A percentile compares a stretch with the other conserved stretches of the same genome.
These are phyloP conservation scores for Arenicola marina DNA, from an alignment of 2,888 invertebrate genomes.

Conservation along the genomic window DNA sequence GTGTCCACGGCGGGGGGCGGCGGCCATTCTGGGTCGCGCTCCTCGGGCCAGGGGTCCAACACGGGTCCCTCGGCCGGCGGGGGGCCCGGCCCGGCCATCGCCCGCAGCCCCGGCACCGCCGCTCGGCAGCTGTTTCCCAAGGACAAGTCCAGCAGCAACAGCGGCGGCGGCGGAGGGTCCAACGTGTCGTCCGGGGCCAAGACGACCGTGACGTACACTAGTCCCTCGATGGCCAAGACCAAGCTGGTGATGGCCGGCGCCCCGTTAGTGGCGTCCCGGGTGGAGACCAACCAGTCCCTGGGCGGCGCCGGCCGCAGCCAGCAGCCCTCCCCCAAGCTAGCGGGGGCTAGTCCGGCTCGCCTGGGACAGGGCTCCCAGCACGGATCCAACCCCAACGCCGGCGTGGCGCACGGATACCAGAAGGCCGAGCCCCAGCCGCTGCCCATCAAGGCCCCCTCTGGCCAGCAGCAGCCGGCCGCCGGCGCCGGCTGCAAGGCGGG, in stretches of 20 bases:
- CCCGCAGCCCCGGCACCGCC: background rate
- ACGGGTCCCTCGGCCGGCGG: too few species aligned
- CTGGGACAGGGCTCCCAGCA: too few species aligned
- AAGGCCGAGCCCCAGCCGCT: constrained; percentile 43
- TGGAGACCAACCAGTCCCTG: constrained; percentile 5
- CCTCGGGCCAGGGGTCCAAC: background rate
- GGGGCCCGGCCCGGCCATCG: too few species aligned
- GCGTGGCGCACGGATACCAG: too few species aligned
- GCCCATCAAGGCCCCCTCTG: constrained; percentile 39
- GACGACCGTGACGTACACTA: constrained; percentile 60
- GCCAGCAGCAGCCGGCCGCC: background rate
- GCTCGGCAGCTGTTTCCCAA: background rate
- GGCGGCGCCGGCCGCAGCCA: too few species aligned
- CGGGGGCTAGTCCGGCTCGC: too few species aligned
- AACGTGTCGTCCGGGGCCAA: constrained; percentile 67
- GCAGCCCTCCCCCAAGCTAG: too few species aligned
- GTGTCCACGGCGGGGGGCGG: background rate
- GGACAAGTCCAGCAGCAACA: too few species aligned
- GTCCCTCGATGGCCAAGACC: constrained; percentile 37
- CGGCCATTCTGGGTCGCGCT: background rate
- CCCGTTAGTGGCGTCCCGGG: constrained; percentile 10
- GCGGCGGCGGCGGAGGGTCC: background rate
- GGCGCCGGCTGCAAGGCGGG: background rate
- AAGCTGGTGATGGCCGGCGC: constrained; percentile 18
- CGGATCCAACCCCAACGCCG: too few species aligned